Conservation (phyloP, 2,888 invertebrate genomes). For the Tiliacea aurago region DNA sequence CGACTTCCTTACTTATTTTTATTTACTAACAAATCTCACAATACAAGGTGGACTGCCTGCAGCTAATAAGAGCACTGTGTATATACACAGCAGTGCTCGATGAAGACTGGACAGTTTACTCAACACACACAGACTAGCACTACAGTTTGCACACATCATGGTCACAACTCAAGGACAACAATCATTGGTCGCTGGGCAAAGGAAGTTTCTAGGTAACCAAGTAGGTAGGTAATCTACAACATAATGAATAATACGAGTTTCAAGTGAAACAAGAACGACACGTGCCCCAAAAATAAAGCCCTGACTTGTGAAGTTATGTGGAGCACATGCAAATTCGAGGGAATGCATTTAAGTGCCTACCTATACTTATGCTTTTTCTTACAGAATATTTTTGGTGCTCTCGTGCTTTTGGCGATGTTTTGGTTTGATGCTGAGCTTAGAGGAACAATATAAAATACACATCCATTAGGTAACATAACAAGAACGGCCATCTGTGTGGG, state of each 20-base stretch:
- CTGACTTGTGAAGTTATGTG: background rate
- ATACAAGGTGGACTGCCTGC: background rate
- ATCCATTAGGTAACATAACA: background rate
- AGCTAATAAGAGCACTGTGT: constrained; percentile 14
- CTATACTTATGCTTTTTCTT: constrained; percentile 7
- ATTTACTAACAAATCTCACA: background rate
- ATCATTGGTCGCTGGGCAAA: background rate
- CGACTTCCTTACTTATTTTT: background rate
- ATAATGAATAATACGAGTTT: background rate
- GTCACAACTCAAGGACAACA: constrained; percentile 1
- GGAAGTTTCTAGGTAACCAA: background rate
- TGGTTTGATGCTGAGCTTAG: background rate
- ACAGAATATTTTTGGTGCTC: background rate
- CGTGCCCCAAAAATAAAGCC: constrained; percentile 14
- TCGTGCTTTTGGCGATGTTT: background rate
- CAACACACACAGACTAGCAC: background rate
- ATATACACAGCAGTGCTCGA: constrained; percentile 4
- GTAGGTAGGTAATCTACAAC: background rate
- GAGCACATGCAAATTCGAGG: constrained; percentile 24
- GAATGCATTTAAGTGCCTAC: background rate
- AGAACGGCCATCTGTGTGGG: background rate
- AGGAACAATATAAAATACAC: background rate
- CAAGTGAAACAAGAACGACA: background rate
- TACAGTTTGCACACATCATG: constrained; percentile 5
- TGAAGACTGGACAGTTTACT: constrained; percentile 3